Evolutionary conservation across 2,888 invertebrate genomes (phyloP).

Genomic region (Thymelicus lineola): DNA sequence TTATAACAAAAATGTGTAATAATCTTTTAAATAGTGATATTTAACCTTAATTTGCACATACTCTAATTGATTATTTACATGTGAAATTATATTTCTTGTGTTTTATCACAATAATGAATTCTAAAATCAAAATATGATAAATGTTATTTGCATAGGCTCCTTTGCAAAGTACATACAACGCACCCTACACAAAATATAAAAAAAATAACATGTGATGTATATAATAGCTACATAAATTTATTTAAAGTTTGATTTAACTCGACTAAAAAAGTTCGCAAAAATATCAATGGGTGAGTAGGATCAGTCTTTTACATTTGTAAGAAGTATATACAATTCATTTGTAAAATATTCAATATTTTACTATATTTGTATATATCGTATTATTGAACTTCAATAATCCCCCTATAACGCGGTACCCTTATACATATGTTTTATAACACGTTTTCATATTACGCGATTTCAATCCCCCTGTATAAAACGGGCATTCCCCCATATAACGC

Average conservation of each 20-base stretch:
- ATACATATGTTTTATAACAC: too few relatives aligned
- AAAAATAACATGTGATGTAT: not conserved
- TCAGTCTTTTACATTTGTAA: too few relatives aligned
- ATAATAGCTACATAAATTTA: conserved; percentile 35
- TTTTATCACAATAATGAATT: conserved; percentile 3
- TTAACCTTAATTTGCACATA: conserved; percentile 1
- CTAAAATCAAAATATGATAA: not conserved
- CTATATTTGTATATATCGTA: too few relatives aligned
- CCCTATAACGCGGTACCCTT: not conserved
- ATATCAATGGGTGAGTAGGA: too few relatives aligned
- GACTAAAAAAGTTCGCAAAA: not conserved
- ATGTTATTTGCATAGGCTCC: conserved; percentile 49
- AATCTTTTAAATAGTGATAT: not conserved
- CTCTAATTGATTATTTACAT: conserved; percentile 6
- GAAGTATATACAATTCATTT: too few relatives aligned
- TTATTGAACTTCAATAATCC: too few relatives aligned
- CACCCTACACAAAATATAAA: conserved; percentile 40
- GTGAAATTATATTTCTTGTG: not conserved
- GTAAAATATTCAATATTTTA: too few relatives aligned
- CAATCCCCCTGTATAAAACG: not conserved
- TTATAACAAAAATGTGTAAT: not conserved
- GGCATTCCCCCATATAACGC: conserved; percentile 10
- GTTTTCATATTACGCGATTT: conserved; percentile 10
- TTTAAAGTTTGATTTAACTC: not conserved
- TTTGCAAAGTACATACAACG: conserved; percentile 53